Base-by-base conservation (phyloP, 1,140 invertebrate species). In the Calephelis virginiensis region DNA sequence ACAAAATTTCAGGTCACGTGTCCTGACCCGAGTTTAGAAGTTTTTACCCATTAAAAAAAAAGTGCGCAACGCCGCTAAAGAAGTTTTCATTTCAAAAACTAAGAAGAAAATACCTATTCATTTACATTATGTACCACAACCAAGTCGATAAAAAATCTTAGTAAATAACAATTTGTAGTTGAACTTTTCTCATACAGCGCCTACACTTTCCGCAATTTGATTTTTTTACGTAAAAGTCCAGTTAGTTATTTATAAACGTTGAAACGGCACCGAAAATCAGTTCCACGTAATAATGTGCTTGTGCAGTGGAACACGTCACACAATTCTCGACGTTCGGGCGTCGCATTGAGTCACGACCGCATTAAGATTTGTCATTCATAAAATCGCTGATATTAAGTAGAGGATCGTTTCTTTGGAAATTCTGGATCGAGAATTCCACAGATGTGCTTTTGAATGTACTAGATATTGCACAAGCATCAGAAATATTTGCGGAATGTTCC, bases 301-400 rank as follows among this genome's bases (percentile, higher is more conserved):
- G 66, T 73, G 65, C 73, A 76, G 63, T 76, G 73, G 80, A 77
- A 72, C 69, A 73, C 82, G 83, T 83, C 80, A 85, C 72, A 70
- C 76, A 71, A 76, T 70, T 76, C 73, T 80, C 74, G 81, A 80
- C 80, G 78, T 69, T 73, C 77, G 70, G 71, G 69, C 68, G 78
- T 1, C 28, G 28, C 28, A 28, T 79, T 89, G 85, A 90, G 66
- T 88, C 87, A 87, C 71, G 71, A 71, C 69, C 74, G 74, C 71
- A 78, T 78, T 81, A 78, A 80, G 76, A 82, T 82, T 86, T 77
- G 78, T 89, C 85, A 89, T 87, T 85, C 80, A 85, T 78, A 80
- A 83, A 81, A 83, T 81, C 71, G 62, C 68, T 64, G 71, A 75
- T 67, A 75, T 72, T 67, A 74, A 74, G 69, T 69, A 74, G 64